These are phyloP conservation scores for Drosophila nr. perissopoda DNA, from an alignment of 2,888 invertebrate genomes.

Conservation along the genomic window DNA sequence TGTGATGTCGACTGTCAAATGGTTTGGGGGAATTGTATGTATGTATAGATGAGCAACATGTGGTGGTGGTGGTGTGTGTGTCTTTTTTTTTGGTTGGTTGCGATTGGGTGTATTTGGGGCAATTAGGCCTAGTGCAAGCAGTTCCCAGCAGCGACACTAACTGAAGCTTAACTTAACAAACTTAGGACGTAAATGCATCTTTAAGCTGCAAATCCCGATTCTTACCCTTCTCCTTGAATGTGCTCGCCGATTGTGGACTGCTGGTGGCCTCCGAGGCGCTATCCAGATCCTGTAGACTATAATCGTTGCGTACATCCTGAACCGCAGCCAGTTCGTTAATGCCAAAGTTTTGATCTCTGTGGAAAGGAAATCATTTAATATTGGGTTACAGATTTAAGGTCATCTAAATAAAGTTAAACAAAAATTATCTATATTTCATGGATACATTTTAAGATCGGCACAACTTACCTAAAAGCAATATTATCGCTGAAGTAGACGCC, in stretches of 20 bases:
- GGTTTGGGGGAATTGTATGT: slow-evolving; percentile 39
- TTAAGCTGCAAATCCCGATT: slow-evolving; percentile 16
- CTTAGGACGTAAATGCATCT: background rate
- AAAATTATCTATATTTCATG: background rate
- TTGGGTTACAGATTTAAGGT: background rate
- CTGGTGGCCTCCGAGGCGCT: slow-evolving; percentile 76
- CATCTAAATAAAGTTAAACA: background rate
- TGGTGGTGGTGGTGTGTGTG: slow-evolving; percentile 14
- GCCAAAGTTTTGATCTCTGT: slow-evolving; percentile 87
- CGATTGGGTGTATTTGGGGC: slow-evolving; percentile 29
- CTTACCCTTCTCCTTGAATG: slow-evolving; percentile 89
- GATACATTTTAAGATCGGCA: background rate
- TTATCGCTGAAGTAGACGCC: slow-evolving; percentile 84
- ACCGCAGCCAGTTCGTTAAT: slow-evolving; percentile 87
- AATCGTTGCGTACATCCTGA: slow-evolving; percentile 86
- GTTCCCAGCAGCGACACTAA: slow-evolving; percentile 73
- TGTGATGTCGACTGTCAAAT: slow-evolving; percentile 83
- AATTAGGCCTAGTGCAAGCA: slow-evolving; percentile 75
- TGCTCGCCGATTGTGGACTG: slow-evolving; percentile 85
- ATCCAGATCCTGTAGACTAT: slow-evolving; percentile 88
- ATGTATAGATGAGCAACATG: slow-evolving; percentile 43
- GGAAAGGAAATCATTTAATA: background rate
- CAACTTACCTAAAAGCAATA: slow-evolving; percentile 83
- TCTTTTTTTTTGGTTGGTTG: slow-evolving; percentile 32
- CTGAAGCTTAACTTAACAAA: slow-evolving; percentile 58